A percentile compares a stretch with the other conserved stretches of the same genome.
These are phyloP conservation scores for Brachynemurus nebulosus DNA, from an alignment of 2,888 invertebrate species.

Conservation along the genomic window DNA sequence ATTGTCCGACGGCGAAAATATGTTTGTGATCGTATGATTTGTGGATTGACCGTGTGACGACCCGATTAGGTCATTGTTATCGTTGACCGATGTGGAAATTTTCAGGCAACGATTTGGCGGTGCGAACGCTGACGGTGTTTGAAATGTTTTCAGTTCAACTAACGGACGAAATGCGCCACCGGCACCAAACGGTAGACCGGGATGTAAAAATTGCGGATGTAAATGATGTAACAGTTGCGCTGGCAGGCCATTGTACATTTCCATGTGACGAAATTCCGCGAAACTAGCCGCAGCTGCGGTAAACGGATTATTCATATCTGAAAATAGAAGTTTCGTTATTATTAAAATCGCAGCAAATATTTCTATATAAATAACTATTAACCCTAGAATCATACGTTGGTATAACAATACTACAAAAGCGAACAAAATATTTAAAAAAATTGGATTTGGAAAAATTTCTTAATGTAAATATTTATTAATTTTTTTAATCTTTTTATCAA, in stretches of 20 bases:
- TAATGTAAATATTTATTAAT: no score
- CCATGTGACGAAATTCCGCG: slow-evolving; percentile 36
- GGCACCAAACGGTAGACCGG: slow-evolving; percentile 43
- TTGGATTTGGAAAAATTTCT: no score
- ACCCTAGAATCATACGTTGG: no score
- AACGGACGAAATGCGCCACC: slow-evolving; percentile 44
- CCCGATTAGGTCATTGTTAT: slow-evolving; percentile 9
- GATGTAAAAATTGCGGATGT: slow-evolving; percentile 58
- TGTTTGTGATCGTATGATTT: slow-evolving; percentile 22
- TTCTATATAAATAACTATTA: no score
- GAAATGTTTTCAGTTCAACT: slow-evolving; percentile 39
- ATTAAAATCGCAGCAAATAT: no score
- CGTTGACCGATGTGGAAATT: slow-evolving; percentile 27
- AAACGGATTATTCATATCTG: slow-evolving; percentile 43
- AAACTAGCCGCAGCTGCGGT: slow-evolving; percentile 38
- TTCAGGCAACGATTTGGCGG: slow-evolving; percentile 49
- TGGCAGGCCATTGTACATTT: slow-evolving; percentile 43
- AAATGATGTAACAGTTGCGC: slow-evolving; percentile 56
- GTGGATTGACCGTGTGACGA: slow-evolving; percentile 21
- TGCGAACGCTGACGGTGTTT: slow-evolving; percentile 50
- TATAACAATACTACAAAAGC: no score
- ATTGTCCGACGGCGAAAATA: slow-evolving; percentile 31
- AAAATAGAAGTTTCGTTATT: no score
- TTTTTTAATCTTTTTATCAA: no score
- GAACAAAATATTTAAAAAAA: no score